phyloP scores from a whole-genome alignment of 2,797 vertebrate genomes.

The Coilia nasus region DNA sequence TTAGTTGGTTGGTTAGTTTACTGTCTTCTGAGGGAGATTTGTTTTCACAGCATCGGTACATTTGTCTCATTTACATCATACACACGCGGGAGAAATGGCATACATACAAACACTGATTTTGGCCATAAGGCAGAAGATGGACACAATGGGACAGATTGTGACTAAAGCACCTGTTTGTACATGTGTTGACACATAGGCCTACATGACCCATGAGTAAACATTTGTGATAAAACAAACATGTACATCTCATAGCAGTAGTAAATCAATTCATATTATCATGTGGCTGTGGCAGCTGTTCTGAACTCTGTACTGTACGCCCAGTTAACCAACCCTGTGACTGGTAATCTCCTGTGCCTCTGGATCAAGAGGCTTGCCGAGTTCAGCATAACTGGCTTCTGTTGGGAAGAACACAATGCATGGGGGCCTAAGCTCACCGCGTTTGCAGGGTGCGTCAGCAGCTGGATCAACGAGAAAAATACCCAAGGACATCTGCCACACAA shows the following conservation, averaged over 20 bases:
- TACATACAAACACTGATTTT: no score
- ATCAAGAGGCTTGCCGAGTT: constrained; percentile 23
- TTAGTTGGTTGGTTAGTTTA: no score
- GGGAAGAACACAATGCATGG: neutral
- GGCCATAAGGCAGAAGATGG: no score
- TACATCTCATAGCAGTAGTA: neutral
- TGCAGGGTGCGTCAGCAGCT: neutral
- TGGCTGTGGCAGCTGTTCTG: neutral
- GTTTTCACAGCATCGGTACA: no score
- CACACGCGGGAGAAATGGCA: no score
- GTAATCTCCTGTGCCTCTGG: constrained; percentile 22
- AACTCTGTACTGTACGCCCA: neutral
- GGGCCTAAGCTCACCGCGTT: constrained; percentile 6
- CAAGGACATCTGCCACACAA: neutral
- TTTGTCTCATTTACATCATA: no score
- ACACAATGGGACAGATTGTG: no score
- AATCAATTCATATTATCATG: neutral
- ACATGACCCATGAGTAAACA: neutral
- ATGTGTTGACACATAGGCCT: neutral
- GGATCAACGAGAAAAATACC: neutral
- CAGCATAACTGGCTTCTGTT: constrained; percentile 8
- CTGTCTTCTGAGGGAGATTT: no score
- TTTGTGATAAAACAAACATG: neutral
- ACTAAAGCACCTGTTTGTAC: no score
- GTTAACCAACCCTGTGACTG: constrained; percentile 21